A percentile compares a stretch with the other conserved stretches of the same genome.
Conservation (phyloP, 64 coral and sea anemone genomes). For the Montipora efflorescens region DNA sequence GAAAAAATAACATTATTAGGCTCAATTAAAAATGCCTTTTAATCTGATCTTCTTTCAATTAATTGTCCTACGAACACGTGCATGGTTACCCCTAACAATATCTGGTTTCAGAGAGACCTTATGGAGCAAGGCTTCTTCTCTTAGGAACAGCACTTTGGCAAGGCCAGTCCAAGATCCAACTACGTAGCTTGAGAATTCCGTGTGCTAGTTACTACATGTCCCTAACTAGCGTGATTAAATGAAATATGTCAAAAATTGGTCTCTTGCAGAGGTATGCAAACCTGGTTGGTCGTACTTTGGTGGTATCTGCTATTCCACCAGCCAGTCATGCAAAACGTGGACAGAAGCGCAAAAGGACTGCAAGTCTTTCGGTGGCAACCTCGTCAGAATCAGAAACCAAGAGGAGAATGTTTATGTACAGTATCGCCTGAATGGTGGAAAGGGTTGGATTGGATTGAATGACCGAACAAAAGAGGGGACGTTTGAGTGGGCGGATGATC, state of each 20-base stretch:
- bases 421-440: slow-evolving; percentile 43
- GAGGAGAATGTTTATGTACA: slow-evolving; percentile 70
- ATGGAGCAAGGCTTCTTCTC: too few relatives aligned
- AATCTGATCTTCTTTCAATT: too few relatives aligned
- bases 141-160: too few relatives aligned
- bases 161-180: too few relatives aligned
- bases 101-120: too few relatives aligned
- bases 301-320: slow-evolving; percentile 48
- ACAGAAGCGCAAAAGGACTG: slow-evolving; percentile 33
- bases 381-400: slow-evolving; percentile 20
- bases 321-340: slow-evolving; percentile 64
- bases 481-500: slow-evolving; percentile 51
- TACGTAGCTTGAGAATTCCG: too few relatives aligned
- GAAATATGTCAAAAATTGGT: neutral
- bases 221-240: too few relatives aligned
- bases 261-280: slow-evolving; percentile 62
- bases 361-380: slow-evolving; percentile 9
- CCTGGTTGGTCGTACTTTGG: slow-evolving; percentile 79
- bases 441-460: slow-evolving; percentile 64
- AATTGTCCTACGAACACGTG: too few relatives aligned
- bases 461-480: slow-evolving; percentile 26
- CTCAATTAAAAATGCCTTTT: too few relatives aligned
- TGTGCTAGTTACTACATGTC: too few relatives aligned
- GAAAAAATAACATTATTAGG: neutral
- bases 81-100: too few relatives aligned